Evolutionary conservation across 2,888 invertebrate genomes (phyloP), one percentile per base, ranked within the genome.

Genomic region (Lissonota sp.): DNA sequence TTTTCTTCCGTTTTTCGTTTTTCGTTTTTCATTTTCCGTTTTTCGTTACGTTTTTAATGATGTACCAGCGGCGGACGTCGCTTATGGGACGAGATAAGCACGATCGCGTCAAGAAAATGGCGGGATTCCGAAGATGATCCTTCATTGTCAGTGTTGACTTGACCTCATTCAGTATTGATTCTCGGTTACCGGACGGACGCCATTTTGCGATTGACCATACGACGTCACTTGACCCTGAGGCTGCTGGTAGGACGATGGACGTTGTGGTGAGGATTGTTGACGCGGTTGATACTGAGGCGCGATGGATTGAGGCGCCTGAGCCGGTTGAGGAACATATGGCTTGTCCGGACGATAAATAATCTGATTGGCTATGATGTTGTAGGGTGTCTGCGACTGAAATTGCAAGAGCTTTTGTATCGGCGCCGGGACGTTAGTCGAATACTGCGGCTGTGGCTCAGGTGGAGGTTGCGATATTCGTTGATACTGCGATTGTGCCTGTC

Each of bases 361-460:
- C 57, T 88, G 88, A 73, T 92, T 92, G 0, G 92, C 91, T 26
- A 91, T 87, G 7, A 91, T 90, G 64, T 90, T 89, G 63, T 86
- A 86, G 16, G 86, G 86, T 12, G 82, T 80, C 72, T 86, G 86
- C 1, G 86, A 82, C 60, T 86, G 86, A 26, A 84, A 86, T 63
- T 86, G 73, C 39, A 86, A 73, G 16, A 86, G 63, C 75, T 86
- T 84, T 55, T 86, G 83, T 44, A 86, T 83, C 26, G 81, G 66
- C 0, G 77, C 73, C 2, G 86, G 86, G 39, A 86, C 69, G 74
- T 82, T 86, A 0, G 81, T 46, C 12, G 86, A 86, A 62, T 86
- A 86, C 26, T 84, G 84, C 4, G 86, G 86, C 46, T 83, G 83
- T 0, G 84, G 53, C 64, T 85, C 86, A 1, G 71, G 76, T 60